Base-by-base conservation (phyloP, 2,888 invertebrate genomes). In the Smittia sp. region DNA sequence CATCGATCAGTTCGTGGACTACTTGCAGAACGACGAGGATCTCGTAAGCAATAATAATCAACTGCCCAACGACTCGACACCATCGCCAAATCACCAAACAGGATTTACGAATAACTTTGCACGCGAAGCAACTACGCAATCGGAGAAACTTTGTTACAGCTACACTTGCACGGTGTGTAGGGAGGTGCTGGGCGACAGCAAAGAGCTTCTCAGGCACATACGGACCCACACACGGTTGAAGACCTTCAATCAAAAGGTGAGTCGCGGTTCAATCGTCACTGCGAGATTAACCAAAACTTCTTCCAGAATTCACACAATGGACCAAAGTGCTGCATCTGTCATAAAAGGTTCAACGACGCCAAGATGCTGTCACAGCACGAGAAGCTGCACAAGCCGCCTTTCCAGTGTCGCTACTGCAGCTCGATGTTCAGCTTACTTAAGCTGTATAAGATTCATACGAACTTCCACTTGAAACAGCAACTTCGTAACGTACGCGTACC, bases 1-100 rank as follows among this genome's bases (percentile, higher is more conserved):
- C 38, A 72, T 72, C 39, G 72, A 72, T 39, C 72, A 72, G 52
- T 72, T 62, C 38, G 62, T 58, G n/a, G 62, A 62, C 18, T 72
- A 62, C 24, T 15, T 62, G n/a, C 54, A 72, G 4, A 38, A 62
- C 22, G 32, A 72, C 62, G 72, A 24, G 15, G 63, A 63, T 1
- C 11, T 27, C n/a, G 27, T 20, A n/a, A 25, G 11, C 66, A 63
- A 54, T 68, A n/a, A n/a, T 22, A 22, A 52, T 69, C 69, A 4
- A 32, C 15, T 15, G 32, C 66, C 4, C 9, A 68, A 39, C 20
- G 39, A 15, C 20, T 1, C 67, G 38, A 20, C 27, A 41, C 4
- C 67, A 18, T 20, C 39, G 13, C 27, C 22, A 18, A 38, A 41
- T 13, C 38, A 20, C 2, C 66, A 32, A 66, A 32, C 18, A 66